phyloP scores from a whole-genome alignment of 2,888 invertebrate genomes.

The Eupithecia pulchellata region DNA sequence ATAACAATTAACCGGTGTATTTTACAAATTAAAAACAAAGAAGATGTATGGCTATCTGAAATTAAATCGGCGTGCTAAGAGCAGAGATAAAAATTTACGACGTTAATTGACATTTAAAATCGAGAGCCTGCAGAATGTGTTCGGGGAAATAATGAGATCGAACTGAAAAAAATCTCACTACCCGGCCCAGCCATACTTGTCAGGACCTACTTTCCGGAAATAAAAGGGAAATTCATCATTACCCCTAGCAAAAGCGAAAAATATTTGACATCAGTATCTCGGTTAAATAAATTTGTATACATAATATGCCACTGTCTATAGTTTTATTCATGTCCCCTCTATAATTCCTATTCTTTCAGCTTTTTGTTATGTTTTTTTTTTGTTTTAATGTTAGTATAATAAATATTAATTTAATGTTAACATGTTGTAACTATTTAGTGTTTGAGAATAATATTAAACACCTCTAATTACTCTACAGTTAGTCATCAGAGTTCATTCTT shows the following conservation, averaged over 20 bases:
- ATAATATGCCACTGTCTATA: too few relatives aligned
- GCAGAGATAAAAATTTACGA: constrained; percentile 59
- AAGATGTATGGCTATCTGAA: constrained; percentile 58
- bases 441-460: too few relatives aligned
- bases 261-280: neutral
- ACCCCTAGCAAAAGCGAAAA: constrained; percentile 2
- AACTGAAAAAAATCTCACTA: constrained; percentile 40
- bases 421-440: too few relatives aligned
- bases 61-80: constrained; percentile 56
- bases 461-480: too few relatives aligned
- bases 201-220: constrained; percentile 35
- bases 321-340: too few relatives aligned
- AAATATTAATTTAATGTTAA: too few relatives aligned
- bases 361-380: too few relatives aligned
- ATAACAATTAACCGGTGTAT: constrained; percentile 48
- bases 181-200: constrained; percentile 29
- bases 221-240: constrained; percentile 36
- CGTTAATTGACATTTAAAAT: constrained; percentile 66
- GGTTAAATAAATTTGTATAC: neutral
- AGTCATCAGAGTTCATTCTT: too few relatives aligned
- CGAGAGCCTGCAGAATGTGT: constrained; percentile 48
- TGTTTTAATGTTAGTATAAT: too few relatives aligned
- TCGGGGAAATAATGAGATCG: constrained; percentile 51
- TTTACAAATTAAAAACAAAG: constrained; percentile 53
- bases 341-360: too few relatives aligned